Evolutionary conservation across 2,888 invertebrate genomes (phyloP).

Genomic region (Drosophila mayaguana): DNA sequence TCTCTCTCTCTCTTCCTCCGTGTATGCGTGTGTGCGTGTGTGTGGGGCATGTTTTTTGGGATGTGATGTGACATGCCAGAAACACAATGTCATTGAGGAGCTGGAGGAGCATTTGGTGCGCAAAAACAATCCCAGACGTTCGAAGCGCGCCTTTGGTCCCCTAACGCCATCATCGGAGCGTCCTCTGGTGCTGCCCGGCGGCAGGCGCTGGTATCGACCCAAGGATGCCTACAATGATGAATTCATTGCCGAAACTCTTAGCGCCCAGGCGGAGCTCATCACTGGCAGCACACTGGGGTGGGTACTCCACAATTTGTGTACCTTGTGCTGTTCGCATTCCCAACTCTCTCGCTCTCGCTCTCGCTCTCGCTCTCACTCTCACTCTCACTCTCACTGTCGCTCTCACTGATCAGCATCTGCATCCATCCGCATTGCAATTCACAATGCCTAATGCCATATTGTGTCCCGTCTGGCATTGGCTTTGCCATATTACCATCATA

Average conservation of each 20-base stretch:
- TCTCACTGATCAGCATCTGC: constrained; percentile 6
- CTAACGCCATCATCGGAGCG: constrained; percentile 89
- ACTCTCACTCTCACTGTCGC: not conserved
- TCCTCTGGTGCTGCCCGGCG: constrained; percentile 91
- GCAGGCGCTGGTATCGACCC: constrained; percentile 92
- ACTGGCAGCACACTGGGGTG: constrained; percentile 94
- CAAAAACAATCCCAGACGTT: constrained; percentile 86
- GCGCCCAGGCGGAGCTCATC: constrained; percentile 94
- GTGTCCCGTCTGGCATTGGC: constrained; percentile 8
- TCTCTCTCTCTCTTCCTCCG: no score
- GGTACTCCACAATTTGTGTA: constrained; percentile 66
- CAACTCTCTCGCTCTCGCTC: not conserved
- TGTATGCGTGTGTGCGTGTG: not conserved
- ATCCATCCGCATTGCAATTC: constrained; percentile 46
- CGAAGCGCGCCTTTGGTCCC: constrained; percentile 86
- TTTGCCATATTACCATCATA: constrained; percentile 23
- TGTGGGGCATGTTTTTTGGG: constrained; percentile 24
- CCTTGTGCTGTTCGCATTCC: constrained; percentile 7
- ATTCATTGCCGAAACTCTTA: constrained; percentile 93
- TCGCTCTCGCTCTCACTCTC: not conserved
- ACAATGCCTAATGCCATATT: constrained; percentile 31
- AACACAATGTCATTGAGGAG: constrained; percentile 85
- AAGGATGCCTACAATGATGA: constrained; percentile 95
- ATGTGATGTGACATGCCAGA: constrained; percentile 70
- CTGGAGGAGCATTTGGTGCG: constrained; percentile 86